phyloP scores from a whole-genome alignment of 2,113 vertebrate genomes.

The Meriones unguiculatus region DNA sequence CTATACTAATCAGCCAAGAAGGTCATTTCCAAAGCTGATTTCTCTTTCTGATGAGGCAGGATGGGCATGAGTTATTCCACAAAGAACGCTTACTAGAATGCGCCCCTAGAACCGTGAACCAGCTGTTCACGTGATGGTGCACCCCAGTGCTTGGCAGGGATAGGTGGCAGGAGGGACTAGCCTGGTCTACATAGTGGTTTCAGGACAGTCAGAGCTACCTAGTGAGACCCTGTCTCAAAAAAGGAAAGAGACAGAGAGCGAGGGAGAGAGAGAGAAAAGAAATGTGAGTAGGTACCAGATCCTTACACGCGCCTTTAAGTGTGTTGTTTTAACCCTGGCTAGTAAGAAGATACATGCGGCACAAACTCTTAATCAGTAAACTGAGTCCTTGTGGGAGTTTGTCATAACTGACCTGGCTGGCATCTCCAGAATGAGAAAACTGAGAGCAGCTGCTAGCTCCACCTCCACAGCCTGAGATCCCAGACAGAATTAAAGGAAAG shows the following conservation, averaged over 20 bases:
- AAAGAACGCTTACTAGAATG: background rate
- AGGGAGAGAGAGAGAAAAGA: background rate
- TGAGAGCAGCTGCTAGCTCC: background rate
- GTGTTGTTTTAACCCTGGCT: background rate
- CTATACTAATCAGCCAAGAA: constrained; percentile 5
- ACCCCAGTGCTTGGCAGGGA: background rate
- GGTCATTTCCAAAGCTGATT: background rate
- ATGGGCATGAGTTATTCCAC: background rate
- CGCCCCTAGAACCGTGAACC: background rate
- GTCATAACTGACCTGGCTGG: background rate
- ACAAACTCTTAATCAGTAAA: background rate
- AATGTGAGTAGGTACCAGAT: background rate
- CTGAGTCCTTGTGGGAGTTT: background rate
- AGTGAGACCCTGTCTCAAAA: background rate
- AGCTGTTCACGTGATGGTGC: background rate
- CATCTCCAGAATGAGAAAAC: background rate
- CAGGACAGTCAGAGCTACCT: background rate
- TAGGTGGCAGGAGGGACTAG: background rate
- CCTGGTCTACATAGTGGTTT: background rate
- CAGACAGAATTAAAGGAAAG: background rate
- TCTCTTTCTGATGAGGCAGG: constrained; percentile 53
- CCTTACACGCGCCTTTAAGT: constrained; percentile 1
- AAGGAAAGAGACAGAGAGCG: too few relatives aligned
- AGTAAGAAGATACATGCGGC: background rate
- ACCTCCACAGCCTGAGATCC: background rate